These are phyloP conservation scores for Copidosoma aretas DNA, from an alignment of 2,888 invertebrate genomes.

Conservation along the genomic window DNA sequence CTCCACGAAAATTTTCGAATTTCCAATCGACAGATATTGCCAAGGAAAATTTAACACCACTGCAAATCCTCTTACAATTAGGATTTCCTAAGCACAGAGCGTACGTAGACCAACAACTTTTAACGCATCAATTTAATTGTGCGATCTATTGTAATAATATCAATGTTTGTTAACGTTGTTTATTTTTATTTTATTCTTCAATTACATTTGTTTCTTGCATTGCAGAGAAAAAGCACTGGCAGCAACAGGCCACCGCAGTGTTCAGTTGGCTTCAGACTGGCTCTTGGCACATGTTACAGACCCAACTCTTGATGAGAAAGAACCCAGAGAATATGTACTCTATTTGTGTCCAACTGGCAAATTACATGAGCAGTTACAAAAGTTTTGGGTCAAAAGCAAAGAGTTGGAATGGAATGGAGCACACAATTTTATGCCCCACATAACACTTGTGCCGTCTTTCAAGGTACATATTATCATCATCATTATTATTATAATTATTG, in stretches of 20 bases:
- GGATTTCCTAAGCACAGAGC: constrained; percentile 88
- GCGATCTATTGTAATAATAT: no score
- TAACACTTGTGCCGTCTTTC: constrained; percentile 88
- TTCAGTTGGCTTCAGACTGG: constrained; percentile 91
- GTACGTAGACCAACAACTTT: no score
- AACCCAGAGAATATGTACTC: constrained; percentile 84
- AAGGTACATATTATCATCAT: constrained; percentile 66
- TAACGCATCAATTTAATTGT: no score
- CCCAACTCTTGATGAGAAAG: constrained; percentile 76
- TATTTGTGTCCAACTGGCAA: constrained; percentile 85
- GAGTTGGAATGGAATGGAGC: constrained; percentile 86
- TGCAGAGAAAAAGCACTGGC: constrained; percentile 86
- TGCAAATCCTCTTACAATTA: constrained; percentile 86
- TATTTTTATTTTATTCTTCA: no score
- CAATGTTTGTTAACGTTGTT: no score
- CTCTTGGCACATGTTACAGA: constrained; percentile 88
- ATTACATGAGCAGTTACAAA: constrained; percentile 74
- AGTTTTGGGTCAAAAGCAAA: constrained; percentile 81
- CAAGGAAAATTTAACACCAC: constrained; percentile 77
- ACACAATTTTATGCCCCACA: constrained; percentile 88
- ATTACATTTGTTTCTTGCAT: no score
- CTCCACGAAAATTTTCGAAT: constrained; percentile 72
- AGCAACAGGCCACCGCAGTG: constrained; percentile 86
- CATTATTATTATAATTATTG: neutral
- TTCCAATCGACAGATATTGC: constrained; percentile 75